Percentiles rank a stretch among this genome's conserved stretches.
phyloP scores from a whole-genome alignment of 2,113 vertebrate species.

The Kobus ellipsiprymnus region DNA sequence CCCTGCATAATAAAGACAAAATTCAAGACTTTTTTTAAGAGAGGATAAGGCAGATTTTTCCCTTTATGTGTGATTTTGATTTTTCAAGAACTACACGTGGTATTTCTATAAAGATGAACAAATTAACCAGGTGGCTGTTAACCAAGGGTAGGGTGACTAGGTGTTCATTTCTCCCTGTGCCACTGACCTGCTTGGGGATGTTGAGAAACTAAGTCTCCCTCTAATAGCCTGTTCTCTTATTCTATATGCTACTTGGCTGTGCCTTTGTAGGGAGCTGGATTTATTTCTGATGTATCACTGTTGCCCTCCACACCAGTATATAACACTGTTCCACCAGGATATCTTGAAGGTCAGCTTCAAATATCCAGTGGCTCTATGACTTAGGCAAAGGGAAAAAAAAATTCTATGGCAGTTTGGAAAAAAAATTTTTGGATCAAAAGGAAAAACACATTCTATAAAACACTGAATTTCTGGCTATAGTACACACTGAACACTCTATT shows the following conservation, averaged over 20 bases:
- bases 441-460: neutral
- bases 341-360: neutral
- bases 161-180: too few relatives aligned
- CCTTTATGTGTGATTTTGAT: neutral
- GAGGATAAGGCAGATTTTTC: neutral
- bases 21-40: neutral
- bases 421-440: neutral
- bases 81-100: neutral
- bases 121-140: neutral
- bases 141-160: neutral
- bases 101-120: neutral
- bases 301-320: neutral
- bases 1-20: neutral
- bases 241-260: neutral
- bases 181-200: neutral
- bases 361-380: neutral
- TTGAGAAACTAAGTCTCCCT: neutral
- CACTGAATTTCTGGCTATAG: constrained; percentile 12
- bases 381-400: neutral
- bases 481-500: constrained; percentile 34
- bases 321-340: neutral
- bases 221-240: neutral
- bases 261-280: neutral
- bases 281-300: neutral
- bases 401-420: neutral